phyloP scores from a whole-genome alignment of 2,113 vertebrate species.

The Gobiocypris rarus region DNA sequence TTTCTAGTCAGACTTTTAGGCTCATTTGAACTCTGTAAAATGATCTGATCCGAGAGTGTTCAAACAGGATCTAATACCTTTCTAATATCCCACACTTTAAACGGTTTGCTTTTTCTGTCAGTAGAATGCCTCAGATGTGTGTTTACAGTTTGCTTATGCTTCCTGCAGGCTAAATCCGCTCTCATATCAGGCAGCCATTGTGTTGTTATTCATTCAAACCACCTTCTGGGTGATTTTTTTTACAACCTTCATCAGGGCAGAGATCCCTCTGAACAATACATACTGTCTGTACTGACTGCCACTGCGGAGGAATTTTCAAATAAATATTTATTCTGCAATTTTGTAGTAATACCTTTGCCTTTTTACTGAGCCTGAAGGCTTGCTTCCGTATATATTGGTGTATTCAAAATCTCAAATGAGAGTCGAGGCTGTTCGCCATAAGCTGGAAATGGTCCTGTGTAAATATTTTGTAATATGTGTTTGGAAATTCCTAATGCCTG shows the following conservation, averaged over 20 bases:
- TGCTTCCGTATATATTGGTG: constrained; percentile 7
- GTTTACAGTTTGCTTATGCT: constrained; percentile 68
- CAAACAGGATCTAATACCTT: constrained; percentile 17
- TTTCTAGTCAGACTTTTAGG: neutral
- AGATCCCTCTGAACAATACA: constrained; percentile 65
- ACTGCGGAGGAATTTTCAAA: constrained; percentile 56
- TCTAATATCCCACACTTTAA: constrained; percentile 58
- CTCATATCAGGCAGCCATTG: constrained; percentile 47
- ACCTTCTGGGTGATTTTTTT: constrained; percentile 58
- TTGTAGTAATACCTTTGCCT: constrained; percentile 28
- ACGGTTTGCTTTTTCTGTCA: constrained; percentile 56
- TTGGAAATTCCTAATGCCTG: constrained; percentile 8
- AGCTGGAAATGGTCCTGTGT: constrained; percentile 1
- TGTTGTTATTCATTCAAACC: constrained; percentile 54
- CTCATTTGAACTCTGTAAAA: neutral
- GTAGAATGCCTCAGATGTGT: constrained; percentile 68
- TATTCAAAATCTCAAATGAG: constrained; percentile 30
- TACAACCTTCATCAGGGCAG: constrained; percentile 62
- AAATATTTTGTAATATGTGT: constrained; percentile 19
- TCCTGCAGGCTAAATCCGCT: constrained; percentile 58
- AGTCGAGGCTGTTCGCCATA: neutral
- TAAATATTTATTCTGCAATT: constrained; percentile 52
- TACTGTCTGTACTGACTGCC: constrained; percentile 65
- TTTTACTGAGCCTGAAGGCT: constrained; percentile 9
- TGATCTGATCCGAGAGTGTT: neutral